Conservation (phyloP, 2,113 vertebrate genomes). For the Antidorcas marsupialis region DNA sequence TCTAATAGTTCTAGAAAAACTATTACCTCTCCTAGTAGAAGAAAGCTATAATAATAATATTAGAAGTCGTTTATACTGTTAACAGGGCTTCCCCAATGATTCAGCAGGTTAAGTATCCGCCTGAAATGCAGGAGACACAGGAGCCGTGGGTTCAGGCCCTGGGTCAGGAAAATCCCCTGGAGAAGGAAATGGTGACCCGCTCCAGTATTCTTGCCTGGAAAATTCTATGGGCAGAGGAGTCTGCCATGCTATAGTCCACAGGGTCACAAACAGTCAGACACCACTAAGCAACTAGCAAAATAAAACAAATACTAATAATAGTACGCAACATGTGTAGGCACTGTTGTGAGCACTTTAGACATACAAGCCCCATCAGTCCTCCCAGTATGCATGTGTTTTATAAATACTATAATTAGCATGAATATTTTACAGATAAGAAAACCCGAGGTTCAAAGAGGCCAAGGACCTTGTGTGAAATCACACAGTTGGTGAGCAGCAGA, state of each 20-base stretch:
- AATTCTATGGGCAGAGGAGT: neutral
- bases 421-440: neutral
- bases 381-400: neutral
- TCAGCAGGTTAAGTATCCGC: neutral
- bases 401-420: neutral
- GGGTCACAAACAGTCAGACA: neutral
- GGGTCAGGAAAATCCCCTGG: neutral
- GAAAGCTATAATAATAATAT: neutral
- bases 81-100: neutral
- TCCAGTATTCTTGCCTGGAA: neutral
- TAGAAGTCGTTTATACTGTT: neutral
- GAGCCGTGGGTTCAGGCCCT: neutral
- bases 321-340: neutral
- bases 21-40: neutral
- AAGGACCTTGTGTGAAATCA: neutral
- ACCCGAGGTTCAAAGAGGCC: neutral
- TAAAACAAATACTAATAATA: neutral
- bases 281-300: neutral
- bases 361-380: neutral
- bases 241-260: neutral
- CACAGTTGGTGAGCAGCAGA: neutral
- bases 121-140: neutral
- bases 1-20: neutral
- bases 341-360: neutral
- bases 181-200: neutral